These are phyloP conservation scores for Synergus laeviventris DNA, from an alignment of 2,888 invertebrate genomes.

Conservation along the genomic window DNA sequence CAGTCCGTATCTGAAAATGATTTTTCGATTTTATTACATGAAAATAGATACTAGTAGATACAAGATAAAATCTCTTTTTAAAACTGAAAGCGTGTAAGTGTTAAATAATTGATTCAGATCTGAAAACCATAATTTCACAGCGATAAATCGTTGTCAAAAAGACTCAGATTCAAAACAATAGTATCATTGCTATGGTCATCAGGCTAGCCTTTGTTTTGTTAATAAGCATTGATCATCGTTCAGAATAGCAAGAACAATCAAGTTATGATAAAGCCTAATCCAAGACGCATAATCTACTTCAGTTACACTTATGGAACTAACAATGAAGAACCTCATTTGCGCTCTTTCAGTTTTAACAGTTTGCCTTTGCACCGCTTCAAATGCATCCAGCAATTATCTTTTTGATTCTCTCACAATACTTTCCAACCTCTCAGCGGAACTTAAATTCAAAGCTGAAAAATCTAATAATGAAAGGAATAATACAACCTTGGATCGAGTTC, in stretches of 20 bases:
- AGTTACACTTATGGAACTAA: neutral
- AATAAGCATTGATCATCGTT: constrained; percentile 9
- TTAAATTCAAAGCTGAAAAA: neutral
- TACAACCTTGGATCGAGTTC: neutral
- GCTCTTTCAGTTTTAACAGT: neutral
- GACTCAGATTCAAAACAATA: constrained; percentile 41
- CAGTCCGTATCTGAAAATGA: constrained; percentile 87
- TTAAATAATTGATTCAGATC: neutral
- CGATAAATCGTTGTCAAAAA: constrained; percentile 47
- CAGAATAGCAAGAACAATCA: neutral
- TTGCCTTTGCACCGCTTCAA: neutral
- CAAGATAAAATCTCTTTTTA: neutral
- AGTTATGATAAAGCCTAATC: constrained; percentile 14
- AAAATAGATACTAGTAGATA: neutral
- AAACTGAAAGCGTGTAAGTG: neutral
- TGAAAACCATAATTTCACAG: neutral
- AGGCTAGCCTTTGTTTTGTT: constrained; percentile 3
- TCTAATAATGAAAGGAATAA: neutral
- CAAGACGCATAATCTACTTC: neutral
- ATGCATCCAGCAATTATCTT: neutral
- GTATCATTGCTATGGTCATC: constrained; percentile 21
- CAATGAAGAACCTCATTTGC: neutral
- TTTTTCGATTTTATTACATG: neutral
- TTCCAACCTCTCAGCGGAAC: neutral
- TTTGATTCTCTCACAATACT: neutral